phyloP scores from a whole-genome alignment of 2,797 vertebrate genomes.

The Simalia tracyae region DNA sequence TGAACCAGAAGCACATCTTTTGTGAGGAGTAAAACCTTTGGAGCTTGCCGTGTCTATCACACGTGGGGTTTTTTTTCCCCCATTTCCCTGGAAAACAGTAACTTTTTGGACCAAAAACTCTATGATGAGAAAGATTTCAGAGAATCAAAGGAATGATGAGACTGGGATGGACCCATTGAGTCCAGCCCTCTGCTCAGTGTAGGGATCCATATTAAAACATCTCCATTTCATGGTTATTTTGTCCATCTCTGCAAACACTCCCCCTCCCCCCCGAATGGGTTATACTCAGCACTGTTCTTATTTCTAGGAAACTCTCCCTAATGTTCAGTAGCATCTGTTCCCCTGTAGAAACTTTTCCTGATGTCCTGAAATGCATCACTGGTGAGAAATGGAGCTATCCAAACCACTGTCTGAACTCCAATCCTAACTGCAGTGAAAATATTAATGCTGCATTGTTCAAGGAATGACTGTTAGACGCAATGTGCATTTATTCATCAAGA shows the following conservation, averaged over 20 bases:
- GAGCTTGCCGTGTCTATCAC: neutral
- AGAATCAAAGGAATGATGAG: neutral
- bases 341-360: too few species aligned
- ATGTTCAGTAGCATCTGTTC: too few species aligned
- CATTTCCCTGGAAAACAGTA: neutral
- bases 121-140: neutral
- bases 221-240: too few species aligned
- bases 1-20: neutral
- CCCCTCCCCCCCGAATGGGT: too few species aligned
- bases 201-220: neutral
- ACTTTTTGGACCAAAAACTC: neutral
- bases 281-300: too few species aligned
- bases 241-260: too few species aligned
- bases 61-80: fast-evolving
- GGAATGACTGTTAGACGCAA: neutral
- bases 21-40: neutral
- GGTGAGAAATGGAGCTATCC: neutral
- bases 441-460: neutral
- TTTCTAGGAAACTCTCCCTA: too few species aligned
- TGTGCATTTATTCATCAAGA: neutral
- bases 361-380: too few species aligned
- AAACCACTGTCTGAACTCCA: neutral
- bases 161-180: neutral
- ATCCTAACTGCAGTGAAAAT: neutral
- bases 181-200: neutral